Evolutionary conservation across 2,797 vertebrate genomes (phyloP), one percentile per base, ranked within the genome.

Genomic region (Botia kubotai): DNA sequence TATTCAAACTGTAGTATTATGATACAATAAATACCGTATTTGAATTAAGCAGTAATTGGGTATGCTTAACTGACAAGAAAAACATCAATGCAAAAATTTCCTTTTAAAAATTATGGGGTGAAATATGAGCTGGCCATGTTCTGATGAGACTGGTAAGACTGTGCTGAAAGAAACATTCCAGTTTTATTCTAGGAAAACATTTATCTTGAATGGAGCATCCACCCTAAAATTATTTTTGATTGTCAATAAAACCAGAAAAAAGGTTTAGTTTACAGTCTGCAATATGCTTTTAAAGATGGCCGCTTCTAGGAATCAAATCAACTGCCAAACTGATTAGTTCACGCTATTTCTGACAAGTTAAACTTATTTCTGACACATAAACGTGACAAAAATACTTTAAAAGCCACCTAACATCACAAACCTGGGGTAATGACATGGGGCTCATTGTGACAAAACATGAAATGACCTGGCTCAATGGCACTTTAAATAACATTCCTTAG

Each of bases 191-290:
- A 21, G 8, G 19, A 60, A 60, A 26, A 26, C 4, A 12, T 12
- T 23, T 19, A 23, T 23, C 57, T 23, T 23, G 3, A 60, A 33
- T 63, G 13, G 5, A 63, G 60, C 23, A 63, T 63, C 62, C 29
- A 65, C 26, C 14, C 29, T 36, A 2, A 65, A 65, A n/a, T 17
- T 63, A 29, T 7, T 2, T 65, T 36, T 74, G 39, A 79, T 73
- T 83, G 55, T 80, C 68, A 63, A 33, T 79, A 21, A 71, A 71
- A 62, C 67, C 77, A 79, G 57, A 71, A 71, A 71, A 79, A n/a
- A 79, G 77, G 57, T 79, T 79, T 63, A 60, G 53, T 60, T 12
- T 50, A 11, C 10, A 52, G 26, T 36, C 46, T 63, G 57, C n/a
- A 63, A 39, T 70, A 60, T 11, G 13, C 77, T 60, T 70, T 48